Evolutionary conservation across 2,113 vertebrate genomes (phyloP).

Genomic region (Elgaria multicarinata): DNA sequence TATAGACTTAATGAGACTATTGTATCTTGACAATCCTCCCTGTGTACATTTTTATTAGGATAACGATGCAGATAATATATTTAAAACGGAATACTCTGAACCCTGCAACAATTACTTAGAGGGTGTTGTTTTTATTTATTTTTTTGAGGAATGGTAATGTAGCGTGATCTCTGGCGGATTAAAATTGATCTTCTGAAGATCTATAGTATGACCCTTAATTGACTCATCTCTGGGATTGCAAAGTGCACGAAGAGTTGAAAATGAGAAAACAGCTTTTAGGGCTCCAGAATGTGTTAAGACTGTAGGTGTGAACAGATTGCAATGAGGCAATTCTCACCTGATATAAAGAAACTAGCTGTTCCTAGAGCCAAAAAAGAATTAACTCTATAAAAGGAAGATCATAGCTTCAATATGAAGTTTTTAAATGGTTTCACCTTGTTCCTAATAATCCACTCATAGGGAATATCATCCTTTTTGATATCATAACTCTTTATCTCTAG

Average conservation of each 20-base stretch:
- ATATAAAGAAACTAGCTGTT: constrained; percentile 15
- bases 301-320: constrained; percentile 24
- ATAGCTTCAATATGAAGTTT: background rate
- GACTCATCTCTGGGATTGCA: constrained; percentile 3
- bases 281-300: constrained; percentile 25
- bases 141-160: background rate
- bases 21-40: background rate
- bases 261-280: constrained; percentile 31
- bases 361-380: constrained; percentile 7
- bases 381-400: constrained; percentile 3
- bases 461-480: background rate
- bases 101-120: background rate
- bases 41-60: background rate
- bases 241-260: constrained; percentile 26
- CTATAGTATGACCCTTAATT: constrained; percentile 20
- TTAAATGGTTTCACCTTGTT: background rate
- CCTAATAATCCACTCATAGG: background rate
- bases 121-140: background rate
- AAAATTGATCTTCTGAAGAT: constrained; percentile 20
- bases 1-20: too few species aligned
- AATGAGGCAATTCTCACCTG: constrained; percentile 22
- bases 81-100: background rate
- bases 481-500: background rate
- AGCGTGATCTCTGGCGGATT: background rate
- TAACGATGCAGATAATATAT: background rate